Base-by-base conservation (phyloP, 2,113 vertebrate genomes). In the Seriola aureovittata region DNA sequence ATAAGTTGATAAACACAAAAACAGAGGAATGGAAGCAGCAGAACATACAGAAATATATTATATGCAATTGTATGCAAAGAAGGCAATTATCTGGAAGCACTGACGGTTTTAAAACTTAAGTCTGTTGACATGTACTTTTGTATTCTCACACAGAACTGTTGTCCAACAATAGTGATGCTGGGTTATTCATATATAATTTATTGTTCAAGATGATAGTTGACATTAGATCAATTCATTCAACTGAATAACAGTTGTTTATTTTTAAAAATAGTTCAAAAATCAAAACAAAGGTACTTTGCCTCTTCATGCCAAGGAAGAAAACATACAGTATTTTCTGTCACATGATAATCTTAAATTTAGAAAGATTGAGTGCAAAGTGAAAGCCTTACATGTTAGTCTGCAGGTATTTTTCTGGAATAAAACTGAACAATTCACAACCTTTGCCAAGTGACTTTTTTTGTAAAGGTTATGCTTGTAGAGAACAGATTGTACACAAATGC, bases 401-500 rank as follows among this genome's bases (percentile, higher is more conserved):
- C 50, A 70, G 50, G 4, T 84, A 25, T 58, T 81, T 80, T 77
- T 79, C 75, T 72, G 23, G 63, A 32, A 81, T 70, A 71, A 59
- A 50, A 83, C 21, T 87, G 70, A 91, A 88, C 85, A 79, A 89
- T 90, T 91, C 52, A 63, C 80, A 78, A 66, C 34, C 64, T 88
- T 81, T 78, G 57, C 66, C 52, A 66, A 83, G 72, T 78, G 23
- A 75, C 6, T 82, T 82, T 67, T 86, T 85, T 73, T 44, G 17
- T 29, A 91, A 92, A 88, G 91, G 86, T 87, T 90, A 81, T 79
- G 62, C 48, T 81, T 89, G 79, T 86, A 82, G 71, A 66, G 44
- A 93, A 91, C 84, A 92, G 83, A 82, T 77, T 90, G 88, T 87
- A 86, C 76, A 83, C 76, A 85, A 73, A 72, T 57, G 57, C 76